These are phyloP conservation scores for Lithophane leautieri DNA, from an alignment of 2,888 invertebrate genomes.

Conservation along the genomic window DNA sequence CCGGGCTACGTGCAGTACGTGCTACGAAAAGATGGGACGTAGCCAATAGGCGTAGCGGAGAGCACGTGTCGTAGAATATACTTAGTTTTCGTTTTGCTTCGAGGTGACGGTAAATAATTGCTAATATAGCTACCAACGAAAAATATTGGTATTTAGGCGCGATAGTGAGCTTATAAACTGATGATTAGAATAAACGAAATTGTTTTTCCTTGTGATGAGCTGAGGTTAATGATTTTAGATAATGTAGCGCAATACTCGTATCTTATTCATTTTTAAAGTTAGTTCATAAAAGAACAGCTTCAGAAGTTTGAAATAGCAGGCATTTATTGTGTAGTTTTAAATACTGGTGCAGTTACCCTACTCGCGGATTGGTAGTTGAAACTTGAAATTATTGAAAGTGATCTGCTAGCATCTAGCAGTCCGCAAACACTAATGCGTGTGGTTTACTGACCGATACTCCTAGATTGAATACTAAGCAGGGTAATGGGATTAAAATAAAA, in stretches of 20 bases:
- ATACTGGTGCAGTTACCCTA: conserved; percentile 22
- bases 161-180: background rate
- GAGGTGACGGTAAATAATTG: background rate
- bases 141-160: background rate
- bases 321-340: background rate
- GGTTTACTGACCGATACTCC: conserved; percentile 39
- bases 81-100: background rate
- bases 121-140: background rate
- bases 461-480: conserved; percentile 45
- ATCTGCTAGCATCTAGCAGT: conserved; percentile 26
- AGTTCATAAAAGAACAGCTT: too few species aligned
- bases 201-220: background rate
- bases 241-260: background rate
- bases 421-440: conserved; percentile 14
- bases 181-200: background rate
- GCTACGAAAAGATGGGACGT: conserved; percentile 8
- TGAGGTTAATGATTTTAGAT: background rate
- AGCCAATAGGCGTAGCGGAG: conserved; percentile 20
- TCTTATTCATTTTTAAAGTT: too few species aligned
- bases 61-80: background rate
- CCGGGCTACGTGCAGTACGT: conserved; percentile 10
- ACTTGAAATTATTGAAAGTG: conserved; percentile 61
- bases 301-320: background rate
- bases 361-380: conserved; percentile 22
- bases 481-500: background rate